Conservation (phyloP, 2,113 vertebrate species). For the Stictonetta naevosa region DNA sequence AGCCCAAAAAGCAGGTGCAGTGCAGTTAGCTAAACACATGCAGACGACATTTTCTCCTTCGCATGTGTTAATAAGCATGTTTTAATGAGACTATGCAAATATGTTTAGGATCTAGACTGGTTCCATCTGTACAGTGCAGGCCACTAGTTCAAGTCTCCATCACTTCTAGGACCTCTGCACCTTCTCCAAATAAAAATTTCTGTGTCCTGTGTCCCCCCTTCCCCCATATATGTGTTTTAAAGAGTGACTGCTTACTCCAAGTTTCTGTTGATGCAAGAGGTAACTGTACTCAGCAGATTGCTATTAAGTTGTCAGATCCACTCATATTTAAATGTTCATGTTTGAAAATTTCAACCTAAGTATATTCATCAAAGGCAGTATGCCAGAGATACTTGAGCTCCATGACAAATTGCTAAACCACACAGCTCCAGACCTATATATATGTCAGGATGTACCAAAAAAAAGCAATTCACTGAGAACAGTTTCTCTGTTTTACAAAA, state of each 20-base stretch:
- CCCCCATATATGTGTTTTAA: background rate
- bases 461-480: background rate
- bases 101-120: background rate
- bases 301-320: background rate
- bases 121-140: background rate
- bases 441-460: background rate
- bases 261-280: background rate
- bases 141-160: background rate
- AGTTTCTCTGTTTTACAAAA: background rate
- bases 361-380: background rate
- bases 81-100: background rate
- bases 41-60: background rate
- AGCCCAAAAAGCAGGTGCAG: background rate
- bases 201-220: background rate
- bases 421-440: background rate
- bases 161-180: background rate
- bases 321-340: background rate
- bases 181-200: background rate
- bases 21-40: background rate
- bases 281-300: background rate
- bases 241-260: background rate
- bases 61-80: background rate
- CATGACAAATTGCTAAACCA: background rate
- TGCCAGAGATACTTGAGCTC: background rate
- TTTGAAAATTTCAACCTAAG: background rate